Conservation (phyloP, 2,797 vertebrate genomes). For the Percopsis omiscomaycus region DNA sequence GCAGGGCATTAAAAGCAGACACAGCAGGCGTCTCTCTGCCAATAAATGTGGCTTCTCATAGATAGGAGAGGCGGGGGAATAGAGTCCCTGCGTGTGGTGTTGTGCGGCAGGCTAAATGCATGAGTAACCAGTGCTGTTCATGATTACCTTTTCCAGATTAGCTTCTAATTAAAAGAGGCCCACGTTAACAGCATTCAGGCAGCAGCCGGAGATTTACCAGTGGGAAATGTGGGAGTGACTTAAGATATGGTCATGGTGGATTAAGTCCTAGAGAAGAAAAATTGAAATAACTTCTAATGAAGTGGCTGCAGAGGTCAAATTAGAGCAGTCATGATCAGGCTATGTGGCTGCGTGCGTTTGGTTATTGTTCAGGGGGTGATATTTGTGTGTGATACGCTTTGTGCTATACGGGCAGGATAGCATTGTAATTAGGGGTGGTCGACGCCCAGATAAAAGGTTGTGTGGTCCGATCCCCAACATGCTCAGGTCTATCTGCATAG, state of each 20-base stretch:
- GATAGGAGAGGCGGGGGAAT: conserved; percentile 22
- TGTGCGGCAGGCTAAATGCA: conserved; percentile 26
- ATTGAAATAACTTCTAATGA: conserved; percentile 31
- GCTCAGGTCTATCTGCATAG: too few relatives aligned
- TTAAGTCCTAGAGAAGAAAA: too few relatives aligned
- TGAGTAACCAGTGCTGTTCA: conserved; percentile 48
- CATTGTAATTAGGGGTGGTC: too few relatives aligned
- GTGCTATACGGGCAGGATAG: too few relatives aligned
- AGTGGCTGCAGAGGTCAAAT: conserved; percentile 35
- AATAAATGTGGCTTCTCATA: conserved; percentile 23
- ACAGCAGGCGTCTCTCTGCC: conserved; percentile 11
- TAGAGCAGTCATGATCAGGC: conserved; percentile 21
- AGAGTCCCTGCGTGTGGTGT: conserved; percentile 34
- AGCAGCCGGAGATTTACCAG: conserved; percentile 22
- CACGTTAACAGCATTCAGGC: conserved; percentile 12
- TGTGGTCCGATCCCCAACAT: too few relatives aligned
- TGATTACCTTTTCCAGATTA: conserved; percentile 62
- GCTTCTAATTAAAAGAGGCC: conserved; percentile 60
- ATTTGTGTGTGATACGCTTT: too few relatives aligned
- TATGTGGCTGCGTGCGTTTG: not conserved
- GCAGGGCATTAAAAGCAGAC: conserved; percentile 6
- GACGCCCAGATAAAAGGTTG: too few relatives aligned
- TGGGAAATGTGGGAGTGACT: conserved; percentile 25
- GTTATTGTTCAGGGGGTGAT: too few relatives aligned
- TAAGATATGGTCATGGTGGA: not conserved